phyloP scores from a whole-genome alignment of 1,140 invertebrate species.

The Neodiprion fabricii region DNA sequence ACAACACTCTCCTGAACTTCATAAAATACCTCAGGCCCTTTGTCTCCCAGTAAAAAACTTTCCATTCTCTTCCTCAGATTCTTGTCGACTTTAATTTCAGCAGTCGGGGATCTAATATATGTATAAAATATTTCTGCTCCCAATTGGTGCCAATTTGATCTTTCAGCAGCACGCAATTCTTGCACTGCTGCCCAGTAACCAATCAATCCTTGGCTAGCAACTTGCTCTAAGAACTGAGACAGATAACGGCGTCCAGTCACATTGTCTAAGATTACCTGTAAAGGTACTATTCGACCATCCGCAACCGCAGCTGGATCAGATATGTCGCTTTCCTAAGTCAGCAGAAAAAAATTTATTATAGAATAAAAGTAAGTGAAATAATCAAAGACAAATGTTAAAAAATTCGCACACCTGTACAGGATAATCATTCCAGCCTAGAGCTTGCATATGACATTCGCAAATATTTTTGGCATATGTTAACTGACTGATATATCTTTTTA shows the following conservation, averaged over 20 bases:
- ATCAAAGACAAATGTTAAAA: neutral
- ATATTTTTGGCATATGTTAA: constrained; percentile 82
- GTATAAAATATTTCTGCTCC: constrained; percentile 90
- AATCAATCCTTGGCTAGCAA: constrained; percentile 80
- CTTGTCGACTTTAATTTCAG: constrained; percentile 82
- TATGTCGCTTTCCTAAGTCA: constrained; percentile 43
- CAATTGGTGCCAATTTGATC: constrained; percentile 83
- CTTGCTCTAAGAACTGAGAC: constrained; percentile 80
- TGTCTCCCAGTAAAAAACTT: constrained; percentile 83
- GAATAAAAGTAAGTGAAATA: neutral
- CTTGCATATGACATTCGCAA: constrained; percentile 80
- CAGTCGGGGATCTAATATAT: constrained; percentile 79
- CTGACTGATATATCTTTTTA: constrained; percentile 82
- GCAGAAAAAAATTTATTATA: neutral
- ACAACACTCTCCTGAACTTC: constrained; percentile 84
- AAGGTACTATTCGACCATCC: constrained; percentile 63
- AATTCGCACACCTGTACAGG: constrained; percentile 57
- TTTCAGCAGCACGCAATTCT: constrained; percentile 76
- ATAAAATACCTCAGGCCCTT: constrained; percentile 88
- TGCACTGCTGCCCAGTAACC: constrained; percentile 90
- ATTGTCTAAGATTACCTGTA: constrained; percentile 73
- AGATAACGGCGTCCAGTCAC: constrained; percentile 76
- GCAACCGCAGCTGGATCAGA: constrained; percentile 41
- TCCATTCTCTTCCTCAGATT: constrained; percentile 82
- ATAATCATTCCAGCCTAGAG: constrained; percentile 80